Percentiles rank a stretch among this genome's conserved stretches.
Conservation (phyloP, 2,113 vertebrate genomes). For the Odocoileus hemionus region DNA sequence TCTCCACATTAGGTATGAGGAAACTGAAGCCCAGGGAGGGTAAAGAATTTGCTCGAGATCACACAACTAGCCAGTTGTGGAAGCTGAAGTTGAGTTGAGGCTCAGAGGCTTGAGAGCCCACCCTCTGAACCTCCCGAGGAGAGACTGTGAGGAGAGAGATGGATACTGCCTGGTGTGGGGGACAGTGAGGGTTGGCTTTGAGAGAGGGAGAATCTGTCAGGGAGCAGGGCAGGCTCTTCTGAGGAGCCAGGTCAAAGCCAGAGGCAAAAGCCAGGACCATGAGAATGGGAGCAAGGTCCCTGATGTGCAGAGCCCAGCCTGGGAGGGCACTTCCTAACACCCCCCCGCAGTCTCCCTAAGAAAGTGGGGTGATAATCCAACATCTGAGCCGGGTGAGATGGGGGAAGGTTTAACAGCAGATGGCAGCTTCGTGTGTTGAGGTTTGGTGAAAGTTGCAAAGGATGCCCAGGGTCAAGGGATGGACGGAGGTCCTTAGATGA, state of each 20-base stretch:
- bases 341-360: background rate
- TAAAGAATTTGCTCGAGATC: background rate
- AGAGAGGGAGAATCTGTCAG: background rate
- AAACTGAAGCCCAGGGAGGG: background rate
- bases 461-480: background rate
- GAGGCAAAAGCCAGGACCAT: background rate
- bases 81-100: background rate
- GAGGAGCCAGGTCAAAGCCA: background rate
- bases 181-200: background rate
- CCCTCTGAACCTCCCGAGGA: rapidly evolving
- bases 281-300: too few relatives aligned
- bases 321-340: background rate
- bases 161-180: background rate
- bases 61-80: background rate
- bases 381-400: background rate
- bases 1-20: background rate
- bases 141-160: background rate
- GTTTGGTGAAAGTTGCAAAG: background rate
- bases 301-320: background rate
- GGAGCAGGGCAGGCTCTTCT: background rate
- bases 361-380: background rate
- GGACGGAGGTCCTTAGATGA: background rate
- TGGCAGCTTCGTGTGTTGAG: background rate
- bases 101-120: background rate
- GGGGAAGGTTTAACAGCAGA: rapidly evolving